Evolutionary conservation across 1,140 invertebrate species (phyloP), one percentile per base, ranked within the genome.

Genomic region (Lamellibrachia luymesi): DNA sequence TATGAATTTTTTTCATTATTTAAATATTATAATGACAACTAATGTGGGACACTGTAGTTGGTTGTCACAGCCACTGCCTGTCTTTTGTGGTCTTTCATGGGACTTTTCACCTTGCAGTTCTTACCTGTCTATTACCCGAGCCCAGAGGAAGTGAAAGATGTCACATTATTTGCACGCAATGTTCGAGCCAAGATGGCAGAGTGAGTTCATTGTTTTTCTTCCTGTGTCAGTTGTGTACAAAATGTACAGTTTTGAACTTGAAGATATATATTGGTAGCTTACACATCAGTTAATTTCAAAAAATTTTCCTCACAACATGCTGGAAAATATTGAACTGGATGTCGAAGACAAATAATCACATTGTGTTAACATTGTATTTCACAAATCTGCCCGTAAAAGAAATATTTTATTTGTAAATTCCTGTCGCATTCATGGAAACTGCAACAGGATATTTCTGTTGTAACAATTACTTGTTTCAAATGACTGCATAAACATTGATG

Each of bases 111-210:
- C 94, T 95, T 94, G 56, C 94, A 96, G 97, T 99, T 98, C 96
- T 97, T 99, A 22, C 98, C 98, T 0, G 98, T 99, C 1, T 99
- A 99, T 96, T 97, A 97, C 25, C 99, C 98, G 2, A 98, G 97
- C 94, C 98, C 98, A 94, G 98, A 97, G 93, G 99, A 99, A 96
- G 98, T 98, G 95, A 96, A 97, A 93, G 97, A 99, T 97, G 98
- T 98, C 0, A 98, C 98, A 96, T 96, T 99, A 22, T 99, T 98
- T 96, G 98, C 98, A 2, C 97, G 97, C 94, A 99, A 99, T 96
- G 98, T 99, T 27, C 97, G 98, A 94, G 97, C 97, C 94, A 97
- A 98, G 91, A 99, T 99, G 98, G 98, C 98, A 52, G 97, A 98
- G 98, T 99, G 97, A 97, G 97, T 97, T 93, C 13, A 17, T 22